Evolutionary conservation across 2,113 vertebrate species (phyloP).

Genomic region (Xenopus borealis): DNA sequence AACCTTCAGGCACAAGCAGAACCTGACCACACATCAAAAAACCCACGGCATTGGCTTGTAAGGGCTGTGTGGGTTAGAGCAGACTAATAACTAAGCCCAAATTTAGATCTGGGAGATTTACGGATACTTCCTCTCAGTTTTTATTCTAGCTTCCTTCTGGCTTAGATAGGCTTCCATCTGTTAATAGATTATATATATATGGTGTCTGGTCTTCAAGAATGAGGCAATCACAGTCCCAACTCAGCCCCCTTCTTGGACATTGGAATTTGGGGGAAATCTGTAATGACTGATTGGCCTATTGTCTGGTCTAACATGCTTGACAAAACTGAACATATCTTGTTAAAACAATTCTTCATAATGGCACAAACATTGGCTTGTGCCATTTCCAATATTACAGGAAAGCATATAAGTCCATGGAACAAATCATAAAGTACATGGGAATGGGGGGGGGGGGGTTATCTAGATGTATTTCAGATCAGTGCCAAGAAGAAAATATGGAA

Average conservation of each 20-base stretch:
- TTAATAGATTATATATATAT: too few species aligned
- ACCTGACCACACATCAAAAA: conserved; percentile 37
- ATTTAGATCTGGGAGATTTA: too few species aligned
- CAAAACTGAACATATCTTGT: neutral
- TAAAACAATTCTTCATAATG: neutral
- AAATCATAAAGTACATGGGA: neutral
- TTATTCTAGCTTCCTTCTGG: too few species aligned
- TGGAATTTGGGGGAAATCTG: neutral
- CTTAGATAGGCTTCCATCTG: too few species aligned
- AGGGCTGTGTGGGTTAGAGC: neutral
- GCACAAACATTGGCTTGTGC: neutral
- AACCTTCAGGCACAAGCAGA: conserved; percentile 36
- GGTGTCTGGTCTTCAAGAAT: too few species aligned
- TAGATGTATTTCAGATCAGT: conserved; percentile 1
- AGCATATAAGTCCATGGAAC: neutral
- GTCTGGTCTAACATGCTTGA: neutral
- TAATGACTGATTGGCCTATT: neutral
- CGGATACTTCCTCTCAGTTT: too few species aligned
- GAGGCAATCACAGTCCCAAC: neutral
- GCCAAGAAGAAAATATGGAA: conserved; percentile 20
- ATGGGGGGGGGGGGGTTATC: neutral
- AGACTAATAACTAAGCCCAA: neutral
- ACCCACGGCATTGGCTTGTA: conserved; percentile 31
- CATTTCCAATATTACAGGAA: neutral
- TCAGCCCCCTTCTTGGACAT: neutral